These are phyloP conservation scores for Hirtodrosophila alboralis DNA, from an alignment of 2,888 invertebrate genomes.

Conservation along the genomic window DNA sequence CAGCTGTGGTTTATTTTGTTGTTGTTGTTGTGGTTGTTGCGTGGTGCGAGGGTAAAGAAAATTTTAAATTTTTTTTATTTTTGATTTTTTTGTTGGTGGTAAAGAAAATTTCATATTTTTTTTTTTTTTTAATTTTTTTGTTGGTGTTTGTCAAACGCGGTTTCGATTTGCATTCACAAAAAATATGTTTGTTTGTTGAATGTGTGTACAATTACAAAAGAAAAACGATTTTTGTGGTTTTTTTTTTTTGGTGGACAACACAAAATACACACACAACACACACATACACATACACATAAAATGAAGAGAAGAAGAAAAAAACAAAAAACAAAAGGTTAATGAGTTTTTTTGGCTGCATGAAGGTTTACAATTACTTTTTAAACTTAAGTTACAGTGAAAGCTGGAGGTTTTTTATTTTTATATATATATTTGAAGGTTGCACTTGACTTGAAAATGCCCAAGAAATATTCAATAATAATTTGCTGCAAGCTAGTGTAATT, in stretches of 20 bases:
- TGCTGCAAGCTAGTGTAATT: too few relatives aligned
- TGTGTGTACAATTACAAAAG: slow-evolving; percentile 36
- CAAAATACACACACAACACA: slow-evolving; percentile 20
- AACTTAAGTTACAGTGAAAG: slow-evolving; percentile 43
- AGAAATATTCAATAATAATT: too few relatives aligned
- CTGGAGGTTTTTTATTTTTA: slow-evolving; percentile 18
- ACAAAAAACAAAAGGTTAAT: slow-evolving; percentile 47
- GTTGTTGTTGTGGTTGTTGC: slow-evolving; percentile 43
- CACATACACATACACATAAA: slow-evolving; percentile 26
- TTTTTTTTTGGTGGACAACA: slow-evolving; percentile 23
- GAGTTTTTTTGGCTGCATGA: slow-evolving; percentile 42
- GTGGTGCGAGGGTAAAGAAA: slow-evolving; percentile 37
- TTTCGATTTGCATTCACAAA: slow-evolving; percentile 33
- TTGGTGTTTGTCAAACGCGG: slow-evolving; percentile 38
- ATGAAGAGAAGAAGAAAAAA: slow-evolving; percentile 23
- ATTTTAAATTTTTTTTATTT: slow-evolving; percentile 20
- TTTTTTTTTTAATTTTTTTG: slow-evolving; percentile 18
- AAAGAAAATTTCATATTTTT: slow-evolving; percentile 28
- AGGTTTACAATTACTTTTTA: slow-evolving; percentile 25
- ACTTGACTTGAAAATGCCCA: neutral
- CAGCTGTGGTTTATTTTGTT: slow-evolving; percentile 78
- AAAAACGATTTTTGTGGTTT: slow-evolving; percentile 29
- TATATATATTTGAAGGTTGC: slow-evolving; percentile 15
- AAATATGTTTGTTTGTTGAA: slow-evolving; percentile 15
- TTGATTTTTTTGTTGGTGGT: slow-evolving; percentile 22